phyloP scores from a whole-genome alignment of 2,113 vertebrate genomes.

The Hippocampus zosterae region DNA sequence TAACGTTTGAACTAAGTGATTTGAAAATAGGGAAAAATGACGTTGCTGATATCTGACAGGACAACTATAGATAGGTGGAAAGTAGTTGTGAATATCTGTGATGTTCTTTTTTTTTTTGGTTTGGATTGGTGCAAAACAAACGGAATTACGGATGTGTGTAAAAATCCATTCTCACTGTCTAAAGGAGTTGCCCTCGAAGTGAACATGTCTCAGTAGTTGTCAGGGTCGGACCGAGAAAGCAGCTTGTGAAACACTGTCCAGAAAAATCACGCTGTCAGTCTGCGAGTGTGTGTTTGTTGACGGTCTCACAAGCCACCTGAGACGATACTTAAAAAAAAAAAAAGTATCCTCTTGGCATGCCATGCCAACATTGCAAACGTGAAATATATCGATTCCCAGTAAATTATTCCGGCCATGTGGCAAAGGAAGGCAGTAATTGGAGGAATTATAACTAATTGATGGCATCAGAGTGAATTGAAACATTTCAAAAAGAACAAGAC shows the following conservation, averaged over 20 bases:
- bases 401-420: conserved; percentile 57
- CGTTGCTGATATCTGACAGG: too few species aligned
- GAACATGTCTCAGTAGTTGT: neutral
- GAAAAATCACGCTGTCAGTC: conserved; percentile 8
- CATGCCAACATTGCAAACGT: conserved; percentile 12
- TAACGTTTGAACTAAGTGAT: too few species aligned
- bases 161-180: too few species aligned
- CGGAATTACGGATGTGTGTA: too few species aligned
- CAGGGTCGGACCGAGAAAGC: conserved; percentile 16
- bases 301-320: neutral
- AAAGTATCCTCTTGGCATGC: conserved; percentile 33
- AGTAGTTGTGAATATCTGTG: too few species aligned
- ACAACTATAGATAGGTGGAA: too few species aligned
- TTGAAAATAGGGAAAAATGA: too few species aligned
- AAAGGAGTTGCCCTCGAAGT: neutral
- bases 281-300: neutral
- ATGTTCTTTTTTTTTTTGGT: too few species aligned
- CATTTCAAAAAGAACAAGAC: conserved; percentile 54
- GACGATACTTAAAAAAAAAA: neutral
- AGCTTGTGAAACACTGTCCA: conserved; percentile 16
- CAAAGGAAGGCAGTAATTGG: conserved; percentile 54
- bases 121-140: too few species aligned
- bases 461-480: conserved; percentile 43
- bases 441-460: conserved; percentile 58
- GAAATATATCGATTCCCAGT: conserved; percentile 55